These are phyloP conservation scores for Tangara arthus DNA, from an alignment of 2,797 vertebrate genomes.

Conservation along the genomic window DNA sequence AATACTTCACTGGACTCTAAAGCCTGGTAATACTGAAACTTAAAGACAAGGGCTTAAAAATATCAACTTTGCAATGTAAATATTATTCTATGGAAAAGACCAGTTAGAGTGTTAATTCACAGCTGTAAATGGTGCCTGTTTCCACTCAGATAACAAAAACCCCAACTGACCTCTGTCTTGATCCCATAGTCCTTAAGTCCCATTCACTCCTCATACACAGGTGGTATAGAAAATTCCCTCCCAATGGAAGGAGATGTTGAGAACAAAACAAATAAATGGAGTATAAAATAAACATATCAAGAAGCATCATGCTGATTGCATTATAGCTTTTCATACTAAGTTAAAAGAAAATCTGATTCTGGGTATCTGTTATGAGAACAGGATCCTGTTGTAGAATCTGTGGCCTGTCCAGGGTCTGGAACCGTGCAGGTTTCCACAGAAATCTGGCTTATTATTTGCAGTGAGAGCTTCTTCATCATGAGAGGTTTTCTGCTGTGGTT, in stretches of 20 bases:
- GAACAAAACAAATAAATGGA: constrained; percentile 34
- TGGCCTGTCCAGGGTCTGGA: not conserved
- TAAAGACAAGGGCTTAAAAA: not conserved
- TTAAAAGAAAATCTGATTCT: constrained; percentile 27
- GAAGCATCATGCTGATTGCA: constrained; percentile 7
- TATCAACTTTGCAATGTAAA: not conserved
- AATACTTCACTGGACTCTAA: not conserved
- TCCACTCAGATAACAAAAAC: not conserved
- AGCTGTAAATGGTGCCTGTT: not conserved
- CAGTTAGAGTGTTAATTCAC: not conserved
- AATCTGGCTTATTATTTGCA: not conserved
- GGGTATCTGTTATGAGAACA: not conserved
- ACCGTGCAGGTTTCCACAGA: not conserved
- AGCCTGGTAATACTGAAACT: not conserved
- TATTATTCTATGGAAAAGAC: not conserved
- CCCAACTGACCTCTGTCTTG: not conserved
- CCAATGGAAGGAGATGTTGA: not conserved
- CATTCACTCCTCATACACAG: not conserved
- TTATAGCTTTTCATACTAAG: constrained; percentile 40
- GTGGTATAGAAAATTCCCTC: not conserved
- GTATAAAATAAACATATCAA: constrained; percentile 31
- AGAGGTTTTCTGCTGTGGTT: constrained; percentile 50
- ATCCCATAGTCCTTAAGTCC: not conserved
- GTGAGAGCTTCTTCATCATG: not conserved
- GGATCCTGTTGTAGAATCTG: not conserved